Evolutionary conservation across 2,888 invertebrate genomes (phyloP), one percentile per base, ranked within the genome.

Genomic region (Agriopis marginaria): DNA sequence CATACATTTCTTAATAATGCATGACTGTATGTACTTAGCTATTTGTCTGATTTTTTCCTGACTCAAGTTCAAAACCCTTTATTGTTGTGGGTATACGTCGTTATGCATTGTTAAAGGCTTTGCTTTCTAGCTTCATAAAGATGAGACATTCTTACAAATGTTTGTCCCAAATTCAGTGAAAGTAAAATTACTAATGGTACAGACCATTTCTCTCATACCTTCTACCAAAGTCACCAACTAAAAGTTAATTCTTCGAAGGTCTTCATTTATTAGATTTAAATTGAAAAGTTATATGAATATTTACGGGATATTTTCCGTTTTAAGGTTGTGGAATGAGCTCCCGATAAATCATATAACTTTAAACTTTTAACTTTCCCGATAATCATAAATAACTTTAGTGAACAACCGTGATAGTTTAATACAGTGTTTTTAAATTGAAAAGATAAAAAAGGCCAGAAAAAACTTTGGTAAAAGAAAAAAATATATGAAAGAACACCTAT

Each of bases 141-240:
- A 17, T 12, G n/a, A 42, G 7, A 61, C 50, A 42, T 61, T 50
- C 42, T 50, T 61, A 10, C 12, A n/a, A 61, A 61, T 39, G 39
- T 49, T 47, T 51, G 51, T 23, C 51, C 51, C 40, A 50, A 61
- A 61, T 61, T 11, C 12, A 51, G 61, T 42, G 61, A 61, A 61
- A 61, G 61, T 51, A 61, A 32, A 47, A 8, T n/a, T 14, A 56
- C 17, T 42, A 56, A 44, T 44, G 56, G 44, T 9, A 11, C 5
- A 32, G 32, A 44, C 17, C 56, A 44, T 56, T 44, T 56, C 17
- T 14, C 42, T 11, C 9, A 32, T 44, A 53, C n/a, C 17, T 53
- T 10, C 12, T 14, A 47, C n/a, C 10, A 10, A 32, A 32, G 32
- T 32, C 12, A 47, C 6, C n/a, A 47, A 11, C 7, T 12, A n/a